Percentiles rank a stretch among this genome's conserved stretches.
phyloP scores from a whole-genome alignment of 1,140 invertebrate species.

The Marisa cornuarietis region DNA sequence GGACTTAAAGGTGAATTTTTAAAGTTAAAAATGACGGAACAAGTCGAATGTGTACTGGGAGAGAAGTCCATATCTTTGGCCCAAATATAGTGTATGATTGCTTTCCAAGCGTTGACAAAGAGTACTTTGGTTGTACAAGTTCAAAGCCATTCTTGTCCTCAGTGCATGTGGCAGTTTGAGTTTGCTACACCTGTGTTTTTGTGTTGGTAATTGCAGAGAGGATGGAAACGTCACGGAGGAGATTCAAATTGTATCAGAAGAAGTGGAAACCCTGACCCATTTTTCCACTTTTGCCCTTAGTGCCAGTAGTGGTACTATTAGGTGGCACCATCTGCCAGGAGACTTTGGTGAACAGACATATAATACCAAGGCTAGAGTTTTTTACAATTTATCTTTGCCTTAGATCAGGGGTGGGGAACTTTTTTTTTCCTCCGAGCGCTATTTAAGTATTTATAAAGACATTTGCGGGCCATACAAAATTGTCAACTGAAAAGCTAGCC shows the following conservation, averaged over 20 bases:
- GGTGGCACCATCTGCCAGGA: constrained; percentile 58
- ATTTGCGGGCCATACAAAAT: neutral
- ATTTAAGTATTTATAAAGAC: neutral
- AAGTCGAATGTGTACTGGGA: too few relatives aligned
- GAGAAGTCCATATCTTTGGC: too few relatives aligned
- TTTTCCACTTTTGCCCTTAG: constrained; percentile 59
- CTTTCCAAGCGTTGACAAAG: too few relatives aligned
- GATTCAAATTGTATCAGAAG: constrained; percentile 8
- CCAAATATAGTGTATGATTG: too few relatives aligned
- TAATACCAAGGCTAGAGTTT: constrained; percentile 35
- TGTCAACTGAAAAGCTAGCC: too few relatives aligned
- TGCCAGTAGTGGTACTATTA: constrained; percentile 46
- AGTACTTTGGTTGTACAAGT: too few relatives aligned
- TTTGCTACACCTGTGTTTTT: neutral
- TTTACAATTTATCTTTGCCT: neutral
- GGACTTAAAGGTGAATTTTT: too few relatives aligned
- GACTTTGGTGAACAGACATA: constrained; percentile 47
- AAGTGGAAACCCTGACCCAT: constrained; percentile 41
- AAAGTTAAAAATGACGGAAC: too few relatives aligned
- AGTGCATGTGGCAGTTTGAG: too few relatives aligned
- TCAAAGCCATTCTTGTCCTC: too few relatives aligned
- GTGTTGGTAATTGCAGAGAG: constrained; percentile 12
- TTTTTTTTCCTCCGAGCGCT: neutral
- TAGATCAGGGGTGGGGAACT: too few relatives aligned
- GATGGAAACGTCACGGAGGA: constrained; percentile 29